Conservation (phyloP, 2,113 vertebrate genomes). For the Poeciliopsis turrubarensis region DNA sequence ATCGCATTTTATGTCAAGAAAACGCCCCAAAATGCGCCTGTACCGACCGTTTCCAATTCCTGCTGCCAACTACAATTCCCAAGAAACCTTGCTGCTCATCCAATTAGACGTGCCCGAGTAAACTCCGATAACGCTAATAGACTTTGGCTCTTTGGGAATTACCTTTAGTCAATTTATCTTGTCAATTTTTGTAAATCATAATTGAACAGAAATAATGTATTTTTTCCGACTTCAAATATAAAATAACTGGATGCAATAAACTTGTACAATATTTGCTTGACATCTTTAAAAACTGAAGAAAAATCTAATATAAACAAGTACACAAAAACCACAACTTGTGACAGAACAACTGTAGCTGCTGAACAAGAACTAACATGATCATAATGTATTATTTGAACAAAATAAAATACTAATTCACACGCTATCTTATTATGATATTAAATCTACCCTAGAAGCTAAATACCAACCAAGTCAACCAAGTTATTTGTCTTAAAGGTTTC, state of each 20-base stretch:
- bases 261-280: neutral
- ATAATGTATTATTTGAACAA: too few species aligned
- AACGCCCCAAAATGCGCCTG: neutral
- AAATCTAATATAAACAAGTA: neutral
- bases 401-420: too few species aligned
- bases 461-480: too few species aligned
- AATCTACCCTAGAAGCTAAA: too few species aligned
- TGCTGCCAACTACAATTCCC: slow-evolving; percentile 30
- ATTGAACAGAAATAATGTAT: too few species aligned
- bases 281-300: too few species aligned
- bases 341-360: too few species aligned
- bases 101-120: slow-evolving; percentile 11
- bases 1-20: neutral
- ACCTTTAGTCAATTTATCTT: neutral
- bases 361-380: too few species aligned
- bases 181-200: too few species aligned
- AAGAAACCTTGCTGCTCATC: neutral
- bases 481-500: neutral
- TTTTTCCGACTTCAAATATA: neutral
- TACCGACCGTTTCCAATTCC: slow-evolving; percentile 34
- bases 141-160: neutral
- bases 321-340: too few species aligned
- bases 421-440: too few species aligned
- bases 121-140: slow-evolving; percentile 10
- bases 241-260: neutral